phyloP scores from a whole-genome alignment of 2,113 vertebrate species.

The Glareola pratincola region DNA sequence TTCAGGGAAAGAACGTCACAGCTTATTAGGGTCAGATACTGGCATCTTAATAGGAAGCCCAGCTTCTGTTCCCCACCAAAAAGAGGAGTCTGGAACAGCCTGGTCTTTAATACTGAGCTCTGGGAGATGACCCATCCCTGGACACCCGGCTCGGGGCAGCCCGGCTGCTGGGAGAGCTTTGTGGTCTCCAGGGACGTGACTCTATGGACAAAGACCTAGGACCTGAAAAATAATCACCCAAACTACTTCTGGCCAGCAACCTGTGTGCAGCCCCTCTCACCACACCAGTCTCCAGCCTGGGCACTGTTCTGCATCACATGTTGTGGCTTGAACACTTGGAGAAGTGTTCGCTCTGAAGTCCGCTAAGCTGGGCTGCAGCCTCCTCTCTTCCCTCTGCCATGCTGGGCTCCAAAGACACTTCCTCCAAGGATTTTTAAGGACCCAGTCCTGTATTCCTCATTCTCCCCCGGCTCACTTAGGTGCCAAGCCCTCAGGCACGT shows the following conservation, averaged over 20 bases:
- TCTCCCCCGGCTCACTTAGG: not conserved
- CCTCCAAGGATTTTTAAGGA: not conserved
- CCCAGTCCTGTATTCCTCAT: not conserved
- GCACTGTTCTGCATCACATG: not conserved
- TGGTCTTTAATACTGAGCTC: not conserved
- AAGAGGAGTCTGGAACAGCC: not conserved
- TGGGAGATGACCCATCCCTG: fast-evolving
- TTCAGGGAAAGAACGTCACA: slow-evolving; percentile 7
- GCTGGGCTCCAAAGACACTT: not conserved
- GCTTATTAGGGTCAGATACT: slow-evolving; percentile 38
- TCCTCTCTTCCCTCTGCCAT: not conserved
- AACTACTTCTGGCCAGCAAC: not conserved
- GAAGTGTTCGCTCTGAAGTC: not conserved
- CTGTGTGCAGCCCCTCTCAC: not conserved
- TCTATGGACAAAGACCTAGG: not conserved
- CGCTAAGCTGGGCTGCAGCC: not conserved
- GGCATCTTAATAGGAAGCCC: not conserved
- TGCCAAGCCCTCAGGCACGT: not conserved
- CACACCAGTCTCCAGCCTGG: not conserved
- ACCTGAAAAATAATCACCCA: not conserved
- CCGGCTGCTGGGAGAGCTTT: not conserved
- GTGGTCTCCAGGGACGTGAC: not conserved
- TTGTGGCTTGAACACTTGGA: not conserved
- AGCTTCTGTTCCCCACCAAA: not conserved
- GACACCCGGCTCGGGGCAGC: not conserved